Percentiles rank a stretch among this genome's conserved stretches.
Conservation (phyloP, 2,113 vertebrate genomes). For the Montifringilla adamsi region DNA sequence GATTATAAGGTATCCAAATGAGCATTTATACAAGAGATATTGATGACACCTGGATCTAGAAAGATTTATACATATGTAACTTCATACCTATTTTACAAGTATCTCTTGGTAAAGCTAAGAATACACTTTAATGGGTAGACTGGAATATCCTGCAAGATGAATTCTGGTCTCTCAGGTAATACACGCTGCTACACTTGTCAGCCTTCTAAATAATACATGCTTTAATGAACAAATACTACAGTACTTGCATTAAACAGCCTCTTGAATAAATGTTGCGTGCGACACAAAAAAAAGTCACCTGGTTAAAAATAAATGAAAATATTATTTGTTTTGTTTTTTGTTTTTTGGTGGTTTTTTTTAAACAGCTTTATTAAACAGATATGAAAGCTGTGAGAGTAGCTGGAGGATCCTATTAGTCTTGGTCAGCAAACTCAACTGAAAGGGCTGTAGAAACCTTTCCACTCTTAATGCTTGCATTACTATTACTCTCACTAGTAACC, state of each 20-base stretch:
- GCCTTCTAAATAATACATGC: conserved; percentile 35
- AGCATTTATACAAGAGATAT: not conserved
- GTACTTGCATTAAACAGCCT: conserved; percentile 13
- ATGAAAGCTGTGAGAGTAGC: not conserved
- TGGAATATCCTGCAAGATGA: not conserved
- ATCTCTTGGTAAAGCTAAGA: not conserved
- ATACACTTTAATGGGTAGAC: not conserved
- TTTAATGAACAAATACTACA: conserved; percentile 37
- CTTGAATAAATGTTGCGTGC: not conserved
- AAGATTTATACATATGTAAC: not conserved
- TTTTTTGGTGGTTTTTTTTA: not conserved
- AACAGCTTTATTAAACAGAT: not conserved
- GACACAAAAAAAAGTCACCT: not conserved
- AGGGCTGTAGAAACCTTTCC: not conserved
- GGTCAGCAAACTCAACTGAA: not conserved
- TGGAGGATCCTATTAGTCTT: not conserved
- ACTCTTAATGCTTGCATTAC: not conserved
- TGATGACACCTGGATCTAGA: not conserved
- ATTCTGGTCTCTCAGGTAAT: not conserved
- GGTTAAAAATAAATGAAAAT: not conserved
- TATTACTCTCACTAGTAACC: not conserved
- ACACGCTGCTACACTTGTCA: not conserved
- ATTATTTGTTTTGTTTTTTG: not conserved
- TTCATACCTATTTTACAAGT: not conserved
- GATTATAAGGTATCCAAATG: not conserved